phyloP scores from a whole-genome alignment of 2,113 vertebrate species.

The Archilochus colubris region DNA sequence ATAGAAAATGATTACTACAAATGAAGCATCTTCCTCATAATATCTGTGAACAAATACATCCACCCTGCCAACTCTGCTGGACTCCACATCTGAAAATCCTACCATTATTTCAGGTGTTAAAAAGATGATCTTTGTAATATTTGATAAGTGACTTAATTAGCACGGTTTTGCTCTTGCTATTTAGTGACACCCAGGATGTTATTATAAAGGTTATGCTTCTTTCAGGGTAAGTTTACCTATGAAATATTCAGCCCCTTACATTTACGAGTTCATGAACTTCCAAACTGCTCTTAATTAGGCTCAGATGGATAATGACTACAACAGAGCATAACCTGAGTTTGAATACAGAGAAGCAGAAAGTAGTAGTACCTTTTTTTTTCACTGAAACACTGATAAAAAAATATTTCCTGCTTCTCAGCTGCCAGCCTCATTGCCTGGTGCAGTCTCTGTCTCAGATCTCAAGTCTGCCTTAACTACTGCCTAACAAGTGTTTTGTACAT shows the following conservation, averaged over 20 bases:
- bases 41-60: not conserved
- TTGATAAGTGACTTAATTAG: not conserved
- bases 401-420: not conserved
- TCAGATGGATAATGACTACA: not conserved
- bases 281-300: not conserved
- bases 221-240: not conserved
- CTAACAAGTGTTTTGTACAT: not conserved
- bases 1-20: not conserved
- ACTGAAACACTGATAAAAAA: not conserved
- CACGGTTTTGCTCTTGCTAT: not conserved
- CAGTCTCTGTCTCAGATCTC: not conserved
- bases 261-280: not conserved
- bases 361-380: not conserved
- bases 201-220: not conserved
- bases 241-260: not conserved
- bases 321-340: not conserved
- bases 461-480: not conserved
- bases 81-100: not conserved
- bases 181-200: not conserved
- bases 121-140: not conserved
- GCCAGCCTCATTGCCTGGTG: not conserved
- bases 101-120: not conserved
- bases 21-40: not conserved
- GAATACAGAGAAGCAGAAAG: not conserved
- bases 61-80: not conserved